phyloP scores from a whole-genome alignment of 2,113 vertebrate species.

The Ptilonorhynchus violaceus region DNA sequence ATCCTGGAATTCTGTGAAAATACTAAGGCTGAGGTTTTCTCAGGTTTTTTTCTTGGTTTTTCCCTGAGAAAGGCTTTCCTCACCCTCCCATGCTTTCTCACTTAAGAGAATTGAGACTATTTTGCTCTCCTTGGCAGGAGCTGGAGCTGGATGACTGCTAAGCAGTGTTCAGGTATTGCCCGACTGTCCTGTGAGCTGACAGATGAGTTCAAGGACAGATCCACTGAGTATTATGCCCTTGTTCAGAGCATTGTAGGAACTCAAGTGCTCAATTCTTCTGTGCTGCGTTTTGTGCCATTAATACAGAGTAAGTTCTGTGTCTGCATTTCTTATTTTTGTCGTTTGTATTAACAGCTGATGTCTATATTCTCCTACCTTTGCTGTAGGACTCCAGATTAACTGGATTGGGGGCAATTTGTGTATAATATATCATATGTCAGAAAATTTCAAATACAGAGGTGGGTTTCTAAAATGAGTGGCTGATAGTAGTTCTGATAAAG shows the following conservation, averaged over 20 bases:
- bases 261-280: background rate
- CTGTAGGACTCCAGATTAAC: background rate
- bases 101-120: background rate
- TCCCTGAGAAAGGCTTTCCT: background rate
- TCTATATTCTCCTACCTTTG: background rate
- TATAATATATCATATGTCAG: background rate
- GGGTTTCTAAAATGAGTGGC: background rate
- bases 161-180: conserved; percentile 41
- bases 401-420: background rate
- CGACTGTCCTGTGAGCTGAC: conserved; percentile 64
- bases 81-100: fast-evolving
- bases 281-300: fast-evolving
- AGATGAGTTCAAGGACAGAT: background rate
- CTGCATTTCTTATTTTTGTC: background rate
- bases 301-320: conserved; percentile 23
- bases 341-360: background rate
- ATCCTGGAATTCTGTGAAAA: background rate
- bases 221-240: fast-evolving
- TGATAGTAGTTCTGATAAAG: background rate
- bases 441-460: background rate
- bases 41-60: background rate
- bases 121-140: background rate
- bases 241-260: background rate
- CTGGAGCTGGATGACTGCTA: background rate
- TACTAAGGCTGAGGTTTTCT: background rate